These are phyloP conservation scores for Cantharis rufa DNA, from an alignment of 2,888 invertebrate species.

Conservation along the genomic window DNA sequence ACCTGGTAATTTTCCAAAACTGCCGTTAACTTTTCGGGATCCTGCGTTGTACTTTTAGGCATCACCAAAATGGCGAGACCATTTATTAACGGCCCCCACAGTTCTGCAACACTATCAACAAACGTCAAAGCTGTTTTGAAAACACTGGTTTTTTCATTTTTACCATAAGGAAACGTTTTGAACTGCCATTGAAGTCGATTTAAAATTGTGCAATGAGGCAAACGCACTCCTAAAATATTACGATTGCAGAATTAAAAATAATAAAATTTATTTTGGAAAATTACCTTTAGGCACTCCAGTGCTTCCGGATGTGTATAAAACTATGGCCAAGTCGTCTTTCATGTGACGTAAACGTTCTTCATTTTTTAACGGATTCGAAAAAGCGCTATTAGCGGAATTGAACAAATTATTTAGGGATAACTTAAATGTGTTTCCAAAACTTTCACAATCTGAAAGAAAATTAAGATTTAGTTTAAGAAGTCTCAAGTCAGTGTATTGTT, in stretches of 20 bases:
- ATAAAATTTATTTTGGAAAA: not conserved
- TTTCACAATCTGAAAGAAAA: slow-evolving; percentile 5
- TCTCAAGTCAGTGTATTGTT: no score
- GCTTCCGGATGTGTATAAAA: slow-evolving; percentile 87
- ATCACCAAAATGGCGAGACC: slow-evolving; percentile 74
- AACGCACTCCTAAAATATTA: slow-evolving; percentile 68
- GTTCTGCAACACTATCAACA: slow-evolving; percentile 86
- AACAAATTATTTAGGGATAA: slow-evolving; percentile 59
- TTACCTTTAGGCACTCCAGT: slow-evolving; percentile 86
- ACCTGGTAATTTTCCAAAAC: slow-evolving; percentile 74
- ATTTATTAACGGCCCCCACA: slow-evolving; percentile 83
- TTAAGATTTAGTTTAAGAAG: no score
- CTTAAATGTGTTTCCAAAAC: slow-evolving; percentile 43
- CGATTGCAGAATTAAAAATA: not conserved
- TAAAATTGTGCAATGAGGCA: slow-evolving; percentile 75
- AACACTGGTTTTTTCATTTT: slow-evolving; percentile 71
- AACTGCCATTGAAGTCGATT: slow-evolving; percentile 91
- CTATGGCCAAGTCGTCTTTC: slow-evolving; percentile 66
- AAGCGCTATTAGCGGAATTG: slow-evolving; percentile 55
- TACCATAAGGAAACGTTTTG: slow-evolving; percentile 74
- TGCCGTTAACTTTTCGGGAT: slow-evolving; percentile 75
- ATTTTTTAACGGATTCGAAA: slow-evolving; percentile 53
- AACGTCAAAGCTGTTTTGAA: slow-evolving; percentile 92
- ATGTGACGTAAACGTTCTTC: slow-evolving; percentile 54
- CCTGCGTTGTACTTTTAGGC: slow-evolving; percentile 72